A percentile compares a stretch with the other conserved stretches of the same genome.
Evolutionary conservation across 2,888 invertebrate genomes (phyloP).

Genomic region (Darwinula stevensoni): DNA sequence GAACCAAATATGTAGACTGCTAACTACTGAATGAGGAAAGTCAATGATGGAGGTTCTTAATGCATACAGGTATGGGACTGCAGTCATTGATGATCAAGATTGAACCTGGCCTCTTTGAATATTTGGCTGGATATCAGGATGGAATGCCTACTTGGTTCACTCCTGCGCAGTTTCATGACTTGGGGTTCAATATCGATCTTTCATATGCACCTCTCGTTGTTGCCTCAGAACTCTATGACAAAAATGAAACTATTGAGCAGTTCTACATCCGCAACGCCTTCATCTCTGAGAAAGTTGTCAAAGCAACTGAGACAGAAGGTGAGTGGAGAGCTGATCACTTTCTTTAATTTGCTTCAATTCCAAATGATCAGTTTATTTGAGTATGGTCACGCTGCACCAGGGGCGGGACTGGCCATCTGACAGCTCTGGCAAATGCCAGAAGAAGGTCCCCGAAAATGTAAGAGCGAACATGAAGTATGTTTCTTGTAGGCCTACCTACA

Average conservation of each 20-base stretch:
- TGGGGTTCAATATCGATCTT: conserved; percentile 43
- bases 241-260: conserved; percentile 30
- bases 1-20: no score
- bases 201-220: conserved; percentile 31
- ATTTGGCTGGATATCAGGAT: conserved; percentile 62
- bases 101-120: conserved; percentile 80
- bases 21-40: no score
- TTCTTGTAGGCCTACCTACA: no score
- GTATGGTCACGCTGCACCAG: no score
- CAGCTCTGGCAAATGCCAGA: no score
- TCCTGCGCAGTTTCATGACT: conserved; percentile 31
- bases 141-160: conserved; percentile 49
- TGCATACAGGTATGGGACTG: conserved; percentile 25
- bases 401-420: no score
- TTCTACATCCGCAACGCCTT: conserved; percentile 31
- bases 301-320: conserved; percentile 21
- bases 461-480: no score
- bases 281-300: conserved; percentile 26
- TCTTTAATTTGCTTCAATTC: no score
- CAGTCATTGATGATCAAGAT: conserved; percentile 34
- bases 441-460: no score
- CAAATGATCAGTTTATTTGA: no score
- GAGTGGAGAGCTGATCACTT: no score
- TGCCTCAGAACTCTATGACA: conserved; percentile 21
- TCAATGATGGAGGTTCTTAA: no score